Percentiles rank a stretch among this genome's conserved stretches.
These are phyloP conservation scores for Propithecus deckenii DNA, from an alignment of 2,797 vertebrate species.

Conservation along the genomic window DNA sequence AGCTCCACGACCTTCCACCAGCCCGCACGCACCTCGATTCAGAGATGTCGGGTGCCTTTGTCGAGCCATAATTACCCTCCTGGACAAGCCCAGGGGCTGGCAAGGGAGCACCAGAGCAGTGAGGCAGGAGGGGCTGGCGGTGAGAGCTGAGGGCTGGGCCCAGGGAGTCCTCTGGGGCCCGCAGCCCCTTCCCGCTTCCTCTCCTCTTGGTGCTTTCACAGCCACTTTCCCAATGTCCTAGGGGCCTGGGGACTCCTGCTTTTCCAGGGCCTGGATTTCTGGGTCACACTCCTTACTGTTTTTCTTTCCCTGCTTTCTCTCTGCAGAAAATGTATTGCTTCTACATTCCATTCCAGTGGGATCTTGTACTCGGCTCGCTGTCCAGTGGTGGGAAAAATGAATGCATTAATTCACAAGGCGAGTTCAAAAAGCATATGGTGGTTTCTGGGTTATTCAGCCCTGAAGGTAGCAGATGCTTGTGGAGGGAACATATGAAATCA, in stretches of 20 bases:
- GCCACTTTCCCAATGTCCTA: fast-evolving
- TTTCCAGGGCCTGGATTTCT: not conserved
- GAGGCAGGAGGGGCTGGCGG: not conserved
- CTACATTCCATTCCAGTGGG: not conserved
- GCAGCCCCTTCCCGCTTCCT: not conserved
- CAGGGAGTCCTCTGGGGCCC: fast-evolving
- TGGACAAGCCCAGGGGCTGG: not conserved
- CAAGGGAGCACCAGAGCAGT: not conserved
- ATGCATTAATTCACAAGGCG: not conserved
- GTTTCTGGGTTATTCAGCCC: not conserved
- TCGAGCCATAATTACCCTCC: not conserved
- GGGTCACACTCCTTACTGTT: not conserved
- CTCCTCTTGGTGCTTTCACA: not conserved
- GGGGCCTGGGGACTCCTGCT: too few relatives aligned
- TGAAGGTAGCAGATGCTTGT: not conserved
- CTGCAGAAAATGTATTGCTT: not conserved
- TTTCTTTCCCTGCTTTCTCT: not conserved
- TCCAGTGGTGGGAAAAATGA: not conserved
- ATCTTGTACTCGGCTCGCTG: not conserved
- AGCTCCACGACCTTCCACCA: fast-evolving
- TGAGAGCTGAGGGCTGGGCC: too few relatives aligned
- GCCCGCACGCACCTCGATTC: too few relatives aligned
- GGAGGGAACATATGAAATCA: not conserved
- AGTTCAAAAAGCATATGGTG: not conserved
- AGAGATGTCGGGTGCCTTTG: too few relatives aligned